Conservation (phyloP, 2,113 vertebrate species). For the Atractosteus spatula region DNA sequence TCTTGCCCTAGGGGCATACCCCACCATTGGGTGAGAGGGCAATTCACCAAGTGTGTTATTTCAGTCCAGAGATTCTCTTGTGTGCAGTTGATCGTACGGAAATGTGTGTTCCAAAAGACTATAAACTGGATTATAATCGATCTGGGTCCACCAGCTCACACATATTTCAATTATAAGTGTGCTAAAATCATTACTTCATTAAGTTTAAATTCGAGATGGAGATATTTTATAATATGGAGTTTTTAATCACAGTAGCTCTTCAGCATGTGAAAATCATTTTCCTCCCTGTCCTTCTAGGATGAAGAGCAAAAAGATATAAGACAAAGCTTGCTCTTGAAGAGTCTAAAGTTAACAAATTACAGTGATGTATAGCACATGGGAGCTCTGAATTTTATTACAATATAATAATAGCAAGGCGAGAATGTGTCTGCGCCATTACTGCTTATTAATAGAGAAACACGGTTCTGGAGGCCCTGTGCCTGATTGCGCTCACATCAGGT, state of each 20-base stretch:
- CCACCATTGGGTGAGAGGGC: slow-evolving; percentile 18
- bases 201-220: not conserved
- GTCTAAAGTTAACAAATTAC: too few relatives aligned
- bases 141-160: not conserved
- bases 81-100: slow-evolving; percentile 48
- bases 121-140: slow-evolving; percentile 2
- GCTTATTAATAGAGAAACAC: too few relatives aligned
- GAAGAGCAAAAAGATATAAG: too few relatives aligned
- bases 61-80: slow-evolving; percentile 37
- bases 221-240: too few relatives aligned
- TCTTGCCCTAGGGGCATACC: slow-evolving; percentile 25
- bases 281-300: too few relatives aligned
- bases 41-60: slow-evolving; percentile 36
- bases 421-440: too few relatives aligned
- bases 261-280: too few relatives aligned
- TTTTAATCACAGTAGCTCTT: too few relatives aligned
- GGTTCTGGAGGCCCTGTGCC: slow-evolving; percentile 29
- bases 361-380: too few relatives aligned
- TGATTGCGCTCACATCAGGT: slow-evolving; percentile 57
- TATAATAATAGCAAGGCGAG: too few relatives aligned
- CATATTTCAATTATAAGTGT: not conserved
- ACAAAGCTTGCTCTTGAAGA: too few relatives aligned
- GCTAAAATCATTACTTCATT: not conserved
- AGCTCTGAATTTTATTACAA: too few relatives aligned
- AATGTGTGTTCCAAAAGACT: slow-evolving; percentile 11